Evolutionary conservation across 1,140 invertebrate genomes (phyloP), one percentile per base, ranked within the genome.

Genomic region (Acromyrmex echinatior): DNA sequence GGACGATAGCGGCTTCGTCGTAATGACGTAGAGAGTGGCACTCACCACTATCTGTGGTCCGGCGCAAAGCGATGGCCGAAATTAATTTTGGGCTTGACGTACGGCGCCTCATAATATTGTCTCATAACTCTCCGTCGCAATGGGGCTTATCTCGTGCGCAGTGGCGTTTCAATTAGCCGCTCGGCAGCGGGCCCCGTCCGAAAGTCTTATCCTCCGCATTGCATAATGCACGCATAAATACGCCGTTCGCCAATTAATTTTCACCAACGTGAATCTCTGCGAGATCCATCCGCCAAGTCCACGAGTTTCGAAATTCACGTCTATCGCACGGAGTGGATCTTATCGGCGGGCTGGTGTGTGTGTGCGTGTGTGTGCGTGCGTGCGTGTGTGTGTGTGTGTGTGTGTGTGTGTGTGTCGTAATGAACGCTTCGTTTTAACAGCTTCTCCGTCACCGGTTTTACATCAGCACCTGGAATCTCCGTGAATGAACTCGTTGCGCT

Each of bases 101-200:
- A 92, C 91, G 91, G 84, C 90, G 88, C 89, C 87, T 92, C 91
- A 92, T 92, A 92, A 92, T 92, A 92, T 92, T 92, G 89, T 92
- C 91, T 89, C 91, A 87, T 92, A 92, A 92, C 91, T 92, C 91
- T 92, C 86, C 89, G 91, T 87, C 62, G 86, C 85, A 91, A 90
- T 90, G 79, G 86, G 31, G 91, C 91, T 92, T 92, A 92, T 92
- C 91, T 89, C 79, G 77, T 60, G 71, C 16, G 28, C 88, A 62
- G 60, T 92, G 91, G 91, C 91, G 91, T 92, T 92, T 92, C 91
- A 92, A 92, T 92, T 92, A 92, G 91, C 91, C 91, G 63, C 49
- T 10, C 65, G 78, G 63, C 62, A 6, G 53, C 51, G 12, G 81
- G 45, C 81, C 68, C 51, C 53, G 49, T 39, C 90, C 90, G 77